Evolutionary conservation across 2,113 vertebrate species (phyloP), one percentile per base, ranked within the genome.

Genomic region (Cyanistes caeruleus): DNA sequence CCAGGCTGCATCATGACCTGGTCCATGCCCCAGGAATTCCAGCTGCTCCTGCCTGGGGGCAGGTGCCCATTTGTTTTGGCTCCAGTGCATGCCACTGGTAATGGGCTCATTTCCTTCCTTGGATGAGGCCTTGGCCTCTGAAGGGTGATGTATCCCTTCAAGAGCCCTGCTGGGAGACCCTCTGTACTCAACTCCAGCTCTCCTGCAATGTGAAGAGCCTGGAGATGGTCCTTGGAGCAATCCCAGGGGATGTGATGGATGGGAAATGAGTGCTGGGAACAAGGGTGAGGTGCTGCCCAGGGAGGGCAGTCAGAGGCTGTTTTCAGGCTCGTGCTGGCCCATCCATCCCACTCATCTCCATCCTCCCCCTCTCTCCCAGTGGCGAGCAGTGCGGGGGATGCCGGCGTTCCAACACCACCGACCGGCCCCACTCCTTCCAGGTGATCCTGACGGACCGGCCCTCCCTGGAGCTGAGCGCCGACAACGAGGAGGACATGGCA

Each of bases 371-470:
- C 86, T 97, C 89, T 96, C 88, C 91, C 97, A 99, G 99, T 13
- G 99, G 99, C 33, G 99, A 99, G 96, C 98, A 99, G 95, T 99
- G 99, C 41, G 99, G 99, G 84, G 99, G 99, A 81, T 99, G 99
- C 97, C 98, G 99, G 28, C 98, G 99, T 70, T 98, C 99, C 63
- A 99, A 98, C 98, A 98, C 98, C 97, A 98, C 98, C 27, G 99
- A 99, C 72, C 98, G 98, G 69, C 98, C 98, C 31, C 99, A 99
- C 95, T 98, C 99, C 89, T 99, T 99, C 98, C 99, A 99, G 94
- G 99, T 99, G 96, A 98, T 99, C 96, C 98, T 99, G 68, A 98
- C 98, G 0, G 99, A 99, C 95, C 98, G 98, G 39, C 98, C 99
- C 37, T 98, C 99, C n/a, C 98, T 99, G 97, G 99, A 99, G 98